Conservation (phyloP, 2,113 vertebrate genomes). For the Hymenochirus boettgeri region DNA sequence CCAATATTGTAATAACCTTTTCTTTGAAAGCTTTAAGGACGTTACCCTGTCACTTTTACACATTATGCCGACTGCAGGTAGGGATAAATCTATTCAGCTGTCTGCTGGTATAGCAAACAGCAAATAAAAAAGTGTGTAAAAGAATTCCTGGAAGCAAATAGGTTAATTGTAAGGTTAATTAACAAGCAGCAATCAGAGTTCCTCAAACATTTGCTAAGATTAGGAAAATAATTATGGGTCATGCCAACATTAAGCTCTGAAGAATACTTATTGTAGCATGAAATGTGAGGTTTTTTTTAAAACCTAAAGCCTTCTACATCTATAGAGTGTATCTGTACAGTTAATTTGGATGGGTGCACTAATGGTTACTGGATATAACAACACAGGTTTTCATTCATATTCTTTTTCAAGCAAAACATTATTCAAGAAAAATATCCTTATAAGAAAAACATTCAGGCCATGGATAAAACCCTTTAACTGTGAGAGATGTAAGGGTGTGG, state of each 20-base stretch:
- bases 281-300: too few relatives aligned
- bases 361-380: too few relatives aligned
- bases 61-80: not conserved
- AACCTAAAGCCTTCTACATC: too few relatives aligned
- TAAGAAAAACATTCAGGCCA: too few relatives aligned
- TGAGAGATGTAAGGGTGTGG: too few relatives aligned
- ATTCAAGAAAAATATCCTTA: too few relatives aligned
- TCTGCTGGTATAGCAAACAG: not conserved
- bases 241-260: not conserved
- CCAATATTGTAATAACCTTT: slow-evolving; percentile 34
- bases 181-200: slow-evolving; percentile 21
- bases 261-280: not conserved
- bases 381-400: too few relatives aligned
- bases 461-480: too few relatives aligned
- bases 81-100: not conserved
- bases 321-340: too few relatives aligned
- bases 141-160: slow-evolving; percentile 1
- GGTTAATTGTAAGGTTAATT: slow-evolving; percentile 42
- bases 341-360: too few relatives aligned
- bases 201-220: slow-evolving; percentile 14
- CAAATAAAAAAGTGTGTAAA: not conserved
- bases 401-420: too few relatives aligned
- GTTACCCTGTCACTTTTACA: not conserved
- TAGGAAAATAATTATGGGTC: slow-evolving; percentile 23
- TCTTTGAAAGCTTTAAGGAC: not conserved